Evolutionary conservation across 2,888 invertebrate species (phyloP), one percentile per base, ranked within the genome.

Genomic region (Meloe dianella): DNA sequence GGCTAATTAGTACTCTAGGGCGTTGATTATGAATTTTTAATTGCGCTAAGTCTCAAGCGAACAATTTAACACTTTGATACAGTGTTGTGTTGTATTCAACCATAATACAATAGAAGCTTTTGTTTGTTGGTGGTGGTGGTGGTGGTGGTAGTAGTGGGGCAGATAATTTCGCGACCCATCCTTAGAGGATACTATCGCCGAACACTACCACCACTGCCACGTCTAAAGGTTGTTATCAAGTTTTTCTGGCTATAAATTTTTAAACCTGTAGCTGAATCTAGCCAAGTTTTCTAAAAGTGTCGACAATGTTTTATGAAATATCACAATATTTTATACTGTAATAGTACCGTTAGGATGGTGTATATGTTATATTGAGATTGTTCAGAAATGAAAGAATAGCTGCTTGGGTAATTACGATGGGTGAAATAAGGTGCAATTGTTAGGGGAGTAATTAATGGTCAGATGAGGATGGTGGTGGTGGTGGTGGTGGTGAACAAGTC

Each of bases 341-440:
- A 70, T 68, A 65, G 66, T 68, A 67, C 66, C 69, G 61, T 61
- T 57, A 66, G 66, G 65, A 67, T 63, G 38, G 38, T 41, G n/a
- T 27, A 17, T n/a, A 38, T n/a, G 14, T 3, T 22, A 47, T 47
- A 20, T 47, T 8, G 47, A 3, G 20, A 1, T 20, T 47, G 20
- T 47, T 20, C 1, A 47, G 20, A 20, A 20, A 47, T 67, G 69
- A 61, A 64, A 69, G 67, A 64, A 69, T 66, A 59, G 71, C 63
- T 60, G 63, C 66, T 64, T 65, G 73, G 74, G 75, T 77, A 78
- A 78, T 78, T 77, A 77, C 75, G 77, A 75, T 78, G 77, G 78
- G 74, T 73, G 77, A 76, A 75, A 72, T 75, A 77, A 78, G 77
- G 77, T 77, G 76, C 71, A 71, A 73, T 72, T 76, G 75, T 76